These are phyloP conservation scores for Brachirus orientalis DNA, from an alignment of 2,113 vertebrate genomes.

Conservation along the genomic window DNA sequence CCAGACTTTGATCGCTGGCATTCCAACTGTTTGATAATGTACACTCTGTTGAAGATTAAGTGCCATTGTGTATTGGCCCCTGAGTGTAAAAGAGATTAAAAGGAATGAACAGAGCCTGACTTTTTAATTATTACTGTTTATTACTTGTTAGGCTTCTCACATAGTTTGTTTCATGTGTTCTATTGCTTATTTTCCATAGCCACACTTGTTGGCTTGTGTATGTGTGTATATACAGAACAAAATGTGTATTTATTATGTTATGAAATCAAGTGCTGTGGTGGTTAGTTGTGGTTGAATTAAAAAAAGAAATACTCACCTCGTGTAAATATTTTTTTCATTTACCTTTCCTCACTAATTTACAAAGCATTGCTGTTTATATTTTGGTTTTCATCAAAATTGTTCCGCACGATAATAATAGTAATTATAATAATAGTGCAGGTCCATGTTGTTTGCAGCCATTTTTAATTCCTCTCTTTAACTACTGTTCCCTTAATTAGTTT, in stretches of 20 bases:
- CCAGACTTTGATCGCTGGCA: conserved; percentile 15
- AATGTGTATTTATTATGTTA: neutral
- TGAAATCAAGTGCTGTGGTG: neutral
- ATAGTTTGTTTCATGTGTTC: neutral
- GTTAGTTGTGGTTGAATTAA: neutral
- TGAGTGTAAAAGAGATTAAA: conserved; percentile 35
- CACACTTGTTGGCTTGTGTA: neutral
- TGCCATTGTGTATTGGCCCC: conserved; percentile 30
- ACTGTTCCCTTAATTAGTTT: too few relatives aligned
- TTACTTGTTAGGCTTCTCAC: neutral
- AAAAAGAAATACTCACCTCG: neutral
- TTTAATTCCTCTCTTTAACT: too few relatives aligned
- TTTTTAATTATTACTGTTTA: conserved; percentile 13
- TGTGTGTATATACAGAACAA: neutral
- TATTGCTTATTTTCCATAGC: neutral
- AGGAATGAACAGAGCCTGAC: conserved; percentile 26
- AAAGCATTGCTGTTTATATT: too few relatives aligned
- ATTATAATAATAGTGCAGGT: neutral
- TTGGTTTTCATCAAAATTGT: neutral
- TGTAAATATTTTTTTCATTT: neutral
- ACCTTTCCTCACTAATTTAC: neutral
- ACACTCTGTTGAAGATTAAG: conserved; percentile 62
- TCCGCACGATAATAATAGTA: neutral
- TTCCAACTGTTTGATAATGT: conserved; percentile 25
- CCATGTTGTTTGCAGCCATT: too few relatives aligned